Percentiles rank a stretch among this genome's conserved stretches.
These are phyloP conservation scores for Macrosteles quadrilineatus DNA, from an alignment of 1,140 invertebrate species.

Conservation along the genomic window DNA sequence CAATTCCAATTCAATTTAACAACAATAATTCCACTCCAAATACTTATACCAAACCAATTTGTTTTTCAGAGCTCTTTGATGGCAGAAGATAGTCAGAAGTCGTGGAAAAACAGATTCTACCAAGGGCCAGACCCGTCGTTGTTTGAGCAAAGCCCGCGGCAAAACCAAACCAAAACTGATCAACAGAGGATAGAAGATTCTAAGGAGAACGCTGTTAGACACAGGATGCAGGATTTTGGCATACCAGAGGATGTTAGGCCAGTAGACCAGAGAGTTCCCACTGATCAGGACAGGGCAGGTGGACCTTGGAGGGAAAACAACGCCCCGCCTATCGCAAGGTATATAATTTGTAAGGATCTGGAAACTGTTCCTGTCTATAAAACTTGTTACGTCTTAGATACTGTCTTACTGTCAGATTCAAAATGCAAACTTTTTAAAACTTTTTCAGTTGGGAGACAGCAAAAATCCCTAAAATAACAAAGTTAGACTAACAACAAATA, in stretches of 20 bases:
- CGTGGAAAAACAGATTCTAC: conserved; percentile 9
- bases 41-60: neutral
- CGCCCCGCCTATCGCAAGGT: conserved; percentile 6
- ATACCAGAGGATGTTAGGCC: neutral
- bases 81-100: neutral
- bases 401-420: neutral
- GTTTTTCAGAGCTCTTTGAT: neutral
- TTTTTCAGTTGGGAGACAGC: neutral
- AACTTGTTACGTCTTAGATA: neutral
- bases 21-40: no score
- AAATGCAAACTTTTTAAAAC: neutral
- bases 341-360: neutral
- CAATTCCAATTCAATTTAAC: no score
- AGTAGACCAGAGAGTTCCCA: neutral
- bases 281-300: no score
- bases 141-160: neutral
- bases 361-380: neutral
- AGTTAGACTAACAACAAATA: neutral
- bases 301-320: neutral
- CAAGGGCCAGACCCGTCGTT: conserved; percentile 2
- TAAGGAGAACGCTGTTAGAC: neutral
- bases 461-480: neutral
- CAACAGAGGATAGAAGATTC: neutral
- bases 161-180: neutral
- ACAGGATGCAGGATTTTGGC: neutral